Base-by-base conservation (phyloP, 2,888 invertebrate genomes). In the Panopea generosa region DNA sequence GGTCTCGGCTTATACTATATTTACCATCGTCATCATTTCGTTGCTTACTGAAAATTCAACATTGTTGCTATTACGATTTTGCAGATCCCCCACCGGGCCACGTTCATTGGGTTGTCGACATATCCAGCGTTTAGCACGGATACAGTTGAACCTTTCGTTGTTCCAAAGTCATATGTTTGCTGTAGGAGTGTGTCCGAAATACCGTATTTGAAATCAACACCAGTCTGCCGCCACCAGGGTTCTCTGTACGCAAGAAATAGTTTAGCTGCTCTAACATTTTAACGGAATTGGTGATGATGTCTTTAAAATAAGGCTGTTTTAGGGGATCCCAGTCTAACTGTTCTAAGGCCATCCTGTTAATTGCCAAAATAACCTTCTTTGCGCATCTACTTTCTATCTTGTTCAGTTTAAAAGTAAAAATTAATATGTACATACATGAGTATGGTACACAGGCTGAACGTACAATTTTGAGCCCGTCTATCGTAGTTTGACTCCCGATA, bases 321-420 rank as follows among this genome's bases (percentile, higher is more conserved):
- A 75, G 52, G 2, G 38, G 67, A 2, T 52, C 56, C 70, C 70
- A 76, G 7, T 76, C 53, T 3, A 76, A 33, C 9, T 47, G 18
- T 49, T 62, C 62, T 11, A 67, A 24, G 1, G 76, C 61, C 2
- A 66, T 16, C 24, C 59, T 56, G n/a, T 66, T 61, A 9, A 61
- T 53, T 0, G 76, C 76, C 1, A 76, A 47, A 18, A 76, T 57
- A 6, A 76, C 71, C 43, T 67, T 66, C 29, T 52, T 62, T 7
- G 76, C 76, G 47, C 71, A 71, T n/a, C 11, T 33, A 7, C 33
- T 22, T 47, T 3, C 2, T 20, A 18, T 2, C n/a, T 18, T 18
- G 20, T 47, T 47, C 47, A n/a, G 18, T 20, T 47, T n/a, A n/a
- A n/a, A n/a, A n/a, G n/a, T n/a, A n/a, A n/a, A n/a, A n/a, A n/a